These are phyloP conservation scores for Antennarius maculatus DNA, from an alignment of 2,797 vertebrate genomes.

Conservation along the genomic window DNA sequence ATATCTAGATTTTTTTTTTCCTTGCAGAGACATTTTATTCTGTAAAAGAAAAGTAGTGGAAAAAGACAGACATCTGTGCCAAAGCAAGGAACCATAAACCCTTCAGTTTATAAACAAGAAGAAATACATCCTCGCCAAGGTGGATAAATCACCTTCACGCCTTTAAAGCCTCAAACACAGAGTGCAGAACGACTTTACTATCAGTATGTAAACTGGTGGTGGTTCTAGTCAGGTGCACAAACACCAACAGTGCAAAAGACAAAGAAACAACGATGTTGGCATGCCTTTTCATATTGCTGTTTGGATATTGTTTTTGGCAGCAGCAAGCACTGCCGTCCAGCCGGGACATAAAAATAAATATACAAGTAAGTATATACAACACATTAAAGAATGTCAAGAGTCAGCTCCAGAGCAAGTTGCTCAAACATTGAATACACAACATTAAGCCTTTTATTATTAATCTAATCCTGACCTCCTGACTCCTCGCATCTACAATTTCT, in stretches of 20 bases:
- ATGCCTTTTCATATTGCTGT: constrained; percentile 19
- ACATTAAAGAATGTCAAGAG: background rate
- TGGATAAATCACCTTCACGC: constrained; percentile 60
- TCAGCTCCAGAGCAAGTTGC: background rate
- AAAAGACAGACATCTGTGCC: constrained; percentile 45
- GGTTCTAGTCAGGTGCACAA: constrained; percentile 44
- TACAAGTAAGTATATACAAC: background rate
- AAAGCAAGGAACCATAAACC: constrained; percentile 61
- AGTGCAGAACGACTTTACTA: constrained; percentile 48
- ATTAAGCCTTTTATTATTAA: constrained; percentile 3
- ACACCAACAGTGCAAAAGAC: constrained; percentile 32
- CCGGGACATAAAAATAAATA: constrained; percentile 24
- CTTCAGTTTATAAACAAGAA: constrained; percentile 63
- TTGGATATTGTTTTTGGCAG: constrained; percentile 40
- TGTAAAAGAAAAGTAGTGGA: constrained; percentile 13
- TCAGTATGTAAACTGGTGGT: constrained; percentile 36
- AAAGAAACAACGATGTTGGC: constrained; percentile 24
- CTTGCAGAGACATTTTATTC: constrained; percentile 30
- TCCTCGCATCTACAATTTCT: constrained; percentile 22
- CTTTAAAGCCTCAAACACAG: constrained; percentile 47
- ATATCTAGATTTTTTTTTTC: constrained; percentile 38
- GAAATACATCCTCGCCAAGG: constrained; percentile 58
- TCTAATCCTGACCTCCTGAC: constrained; percentile 20
- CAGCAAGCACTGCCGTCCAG: background rate
- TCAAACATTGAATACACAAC: constrained; percentile 1